Conservation (phyloP, 2,113 vertebrate genomes). For the Erpornis zantholeuca region DNA sequence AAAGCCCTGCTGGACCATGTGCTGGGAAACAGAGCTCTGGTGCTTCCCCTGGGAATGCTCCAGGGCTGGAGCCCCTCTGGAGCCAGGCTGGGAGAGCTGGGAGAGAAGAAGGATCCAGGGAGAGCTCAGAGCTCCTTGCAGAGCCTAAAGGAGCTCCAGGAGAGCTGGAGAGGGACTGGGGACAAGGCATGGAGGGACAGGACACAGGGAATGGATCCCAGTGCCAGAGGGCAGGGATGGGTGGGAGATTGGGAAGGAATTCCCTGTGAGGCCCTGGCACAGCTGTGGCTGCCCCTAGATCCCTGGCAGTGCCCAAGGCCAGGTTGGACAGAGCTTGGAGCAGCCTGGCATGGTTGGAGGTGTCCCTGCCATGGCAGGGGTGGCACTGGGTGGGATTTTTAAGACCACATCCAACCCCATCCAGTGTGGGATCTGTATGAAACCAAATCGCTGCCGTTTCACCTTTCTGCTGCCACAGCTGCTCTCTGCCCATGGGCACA, state of each 20-base stretch:
- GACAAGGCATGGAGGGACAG: background rate
- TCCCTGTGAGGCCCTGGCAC: rapidly evolving
- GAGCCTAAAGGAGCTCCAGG: background rate
- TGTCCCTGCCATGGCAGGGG: background rate
- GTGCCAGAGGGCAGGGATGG: rapidly evolving
- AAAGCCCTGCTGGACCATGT: background rate
- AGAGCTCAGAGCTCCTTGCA: background rate
- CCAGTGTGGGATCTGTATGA: background rate
- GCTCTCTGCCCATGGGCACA: background rate
- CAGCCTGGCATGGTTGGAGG: background rate
- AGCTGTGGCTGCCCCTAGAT: background rate
- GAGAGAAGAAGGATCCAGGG: background rate
- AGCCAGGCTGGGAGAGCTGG: background rate
- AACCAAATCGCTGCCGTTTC: background rate
- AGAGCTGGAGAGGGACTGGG: background rate
- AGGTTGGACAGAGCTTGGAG: background rate
- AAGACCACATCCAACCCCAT: no score
- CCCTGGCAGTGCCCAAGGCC: background rate
- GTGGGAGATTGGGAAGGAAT: background rate
- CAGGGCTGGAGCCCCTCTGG: background rate
- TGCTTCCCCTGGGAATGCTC: background rate
- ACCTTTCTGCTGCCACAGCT: background rate
- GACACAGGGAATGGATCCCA: background rate
- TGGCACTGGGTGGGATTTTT: background rate
- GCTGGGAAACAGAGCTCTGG: background rate